These are phyloP conservation scores for Syrmaticus mikado DNA, from an alignment of 2,113 vertebrate species.

Conservation along the genomic window DNA sequence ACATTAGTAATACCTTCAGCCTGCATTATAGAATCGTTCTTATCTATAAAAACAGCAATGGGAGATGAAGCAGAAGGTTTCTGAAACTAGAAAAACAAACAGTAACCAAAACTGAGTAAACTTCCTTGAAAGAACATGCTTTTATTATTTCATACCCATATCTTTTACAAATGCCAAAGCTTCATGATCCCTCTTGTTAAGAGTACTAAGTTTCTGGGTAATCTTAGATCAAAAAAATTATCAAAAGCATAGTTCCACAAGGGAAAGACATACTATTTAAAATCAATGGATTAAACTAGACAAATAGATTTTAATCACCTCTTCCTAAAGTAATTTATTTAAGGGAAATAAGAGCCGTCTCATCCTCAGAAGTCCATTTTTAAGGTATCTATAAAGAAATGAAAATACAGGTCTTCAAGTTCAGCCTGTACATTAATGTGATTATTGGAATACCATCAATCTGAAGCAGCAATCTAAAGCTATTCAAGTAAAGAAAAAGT, in stretches of 20 bases:
- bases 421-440: not conserved
- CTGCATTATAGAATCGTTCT: not conserved
- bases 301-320: not conserved
- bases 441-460: not conserved
- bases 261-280: not conserved
- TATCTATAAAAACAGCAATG: not conserved
- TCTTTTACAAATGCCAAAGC: not conserved
- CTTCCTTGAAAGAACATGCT: not conserved
- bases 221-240: not conserved
- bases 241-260: not conserved
- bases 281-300: not conserved
- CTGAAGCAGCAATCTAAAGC: not conserved
- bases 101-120: not conserved
- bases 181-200: not conserved
- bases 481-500: not conserved
- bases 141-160: not conserved
- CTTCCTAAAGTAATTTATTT: conserved; percentile 17
- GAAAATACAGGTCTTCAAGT: not conserved
- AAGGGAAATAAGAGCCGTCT: not conserved
- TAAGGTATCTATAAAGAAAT: not conserved
- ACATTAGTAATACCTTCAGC: not conserved
- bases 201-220: not conserved
- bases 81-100: not conserved
- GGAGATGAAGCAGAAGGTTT: not conserved
- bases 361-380: not conserved